Base-by-base conservation (phyloP, 2,797 vertebrate species). In the Bovichtus diacanthus region DNA sequence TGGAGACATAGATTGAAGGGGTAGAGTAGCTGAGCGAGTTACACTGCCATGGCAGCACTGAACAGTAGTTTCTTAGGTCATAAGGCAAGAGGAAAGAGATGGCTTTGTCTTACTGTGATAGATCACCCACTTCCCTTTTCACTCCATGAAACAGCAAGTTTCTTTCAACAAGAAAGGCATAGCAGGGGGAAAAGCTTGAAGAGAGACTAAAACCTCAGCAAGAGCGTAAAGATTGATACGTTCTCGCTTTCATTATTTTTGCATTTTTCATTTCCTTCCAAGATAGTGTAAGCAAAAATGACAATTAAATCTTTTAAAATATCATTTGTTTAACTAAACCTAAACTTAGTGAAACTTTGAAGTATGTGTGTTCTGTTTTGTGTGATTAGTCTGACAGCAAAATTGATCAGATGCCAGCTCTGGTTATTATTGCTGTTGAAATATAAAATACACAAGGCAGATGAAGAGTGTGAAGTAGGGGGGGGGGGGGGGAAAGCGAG, bases 41-140 rank as follows among this genome's bases (percentile, higher is more conserved):
- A 8, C 25, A 76, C 55, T 76, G 73, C 51, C 61, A 62, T 70
- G 65, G 73, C 54, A 44, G 60, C 54, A 76, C 27, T 68, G 74
- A 87, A 31, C 62, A 70, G 76, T 71, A 53, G 61, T 86, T 84
- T 82, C 62, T 75, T 38, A 69, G 78, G 80, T 84, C 84, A 72
- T 78, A 76, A 73, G 61, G 74, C 74, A 64, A 68, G 58, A 74
- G 41, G 60, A 65, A 80, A 83, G 63, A 58, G 63, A 85, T 71
- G 68, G 66, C 51, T 87, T 80, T 74, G 70, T 85, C 85, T 75
- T 49, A 44, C 70, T 56, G 59, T 84, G 85, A 85, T 86, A 75
- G 64, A 90, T 88, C 76, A 76, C 82, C n/a, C 9, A 38, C 49
- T 16, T 69, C 38, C 64, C 16, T 81, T 70, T 75, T 76, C 70